phyloP scores from a whole-genome alignment of 2,113 vertebrate species.

The Clarias batrachus region DNA sequence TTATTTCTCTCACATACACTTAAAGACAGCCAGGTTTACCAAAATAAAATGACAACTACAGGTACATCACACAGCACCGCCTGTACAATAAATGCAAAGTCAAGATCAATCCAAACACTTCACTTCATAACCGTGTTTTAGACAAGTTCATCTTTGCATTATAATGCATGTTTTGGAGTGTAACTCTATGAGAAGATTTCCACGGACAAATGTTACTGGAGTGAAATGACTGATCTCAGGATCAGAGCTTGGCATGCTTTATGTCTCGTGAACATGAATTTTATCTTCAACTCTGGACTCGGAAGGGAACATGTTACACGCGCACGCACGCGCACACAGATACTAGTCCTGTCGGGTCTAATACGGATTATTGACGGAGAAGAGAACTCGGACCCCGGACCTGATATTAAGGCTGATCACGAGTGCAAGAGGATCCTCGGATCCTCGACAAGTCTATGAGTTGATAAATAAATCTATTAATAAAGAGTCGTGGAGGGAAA shows the following conservation, averaged over 20 bases:
- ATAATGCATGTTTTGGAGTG: too few species aligned
- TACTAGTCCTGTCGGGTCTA: background rate
- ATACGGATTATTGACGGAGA: background rate
- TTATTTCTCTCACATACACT: background rate
- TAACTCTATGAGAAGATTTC: background rate
- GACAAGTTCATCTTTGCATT: background rate
- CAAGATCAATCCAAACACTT: background rate
- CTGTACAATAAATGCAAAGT: background rate
- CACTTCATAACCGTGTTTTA: background rate
- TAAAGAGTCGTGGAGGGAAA: background rate
- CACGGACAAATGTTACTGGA: too few species aligned
- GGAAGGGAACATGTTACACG: background rate
- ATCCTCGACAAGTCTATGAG: background rate
- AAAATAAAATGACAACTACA: background rate
- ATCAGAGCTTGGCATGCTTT: background rate
- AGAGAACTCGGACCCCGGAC: too few species aligned
- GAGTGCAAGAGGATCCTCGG: background rate
- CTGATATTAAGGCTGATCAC: background rate
- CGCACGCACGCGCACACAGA: background rate
- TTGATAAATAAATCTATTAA: background rate
- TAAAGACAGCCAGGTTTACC: background rate
- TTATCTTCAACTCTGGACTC: too few species aligned
- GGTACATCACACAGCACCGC: background rate
- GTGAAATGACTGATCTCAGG: background rate
- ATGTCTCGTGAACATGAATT: background rate